Evolutionary conservation across 1,140 invertebrate species (phyloP).

Genomic region (Babylonia areolata): DNA sequence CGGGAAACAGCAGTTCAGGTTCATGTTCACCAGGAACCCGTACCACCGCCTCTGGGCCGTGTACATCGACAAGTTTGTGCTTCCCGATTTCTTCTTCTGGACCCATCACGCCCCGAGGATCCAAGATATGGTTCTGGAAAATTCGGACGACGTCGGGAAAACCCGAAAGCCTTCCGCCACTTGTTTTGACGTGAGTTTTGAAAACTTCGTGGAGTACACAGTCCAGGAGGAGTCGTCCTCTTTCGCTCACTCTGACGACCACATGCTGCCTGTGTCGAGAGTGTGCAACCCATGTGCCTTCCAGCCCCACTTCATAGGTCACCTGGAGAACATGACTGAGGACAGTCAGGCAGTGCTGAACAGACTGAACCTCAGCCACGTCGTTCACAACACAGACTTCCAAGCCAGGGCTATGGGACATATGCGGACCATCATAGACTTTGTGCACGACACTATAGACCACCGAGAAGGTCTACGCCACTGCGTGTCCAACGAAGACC

Average conservation of each 20-base stretch:
- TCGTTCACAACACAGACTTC: not conserved
- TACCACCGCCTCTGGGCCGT: slow-evolving; percentile 44
- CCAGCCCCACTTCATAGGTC: slow-evolving; percentile 42
- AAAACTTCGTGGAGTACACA: slow-evolving; percentile 44
- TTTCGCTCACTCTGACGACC: slow-evolving; percentile 32
- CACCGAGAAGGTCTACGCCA: not conserved
- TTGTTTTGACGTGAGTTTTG: slow-evolving; percentile 41
- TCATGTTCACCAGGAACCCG: slow-evolving; percentile 42
- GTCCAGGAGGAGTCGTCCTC: not conserved
- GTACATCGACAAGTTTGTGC: slow-evolving; percentile 48
- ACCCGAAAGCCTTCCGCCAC: not conserved
- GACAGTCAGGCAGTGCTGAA: slow-evolving; percentile 32
- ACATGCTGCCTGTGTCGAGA: slow-evolving; percentile 28
- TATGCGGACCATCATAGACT: slow-evolving; percentile 22
- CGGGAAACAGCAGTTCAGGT: slow-evolving; percentile 32
- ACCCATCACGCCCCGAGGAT: slow-evolving; percentile 10
- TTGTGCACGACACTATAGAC: slow-evolving; percentile 25
- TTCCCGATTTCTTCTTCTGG: slow-evolving; percentile 45
- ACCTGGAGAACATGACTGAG: slow-evolving; percentile 36
- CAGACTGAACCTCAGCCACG: not conserved
- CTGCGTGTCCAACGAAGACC: slow-evolving; percentile 22
- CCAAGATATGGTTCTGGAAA: not conserved
- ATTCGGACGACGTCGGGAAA: not conserved
- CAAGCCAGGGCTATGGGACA: slow-evolving; percentile 5
- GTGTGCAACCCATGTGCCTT: slow-evolving; percentile 40